Percentiles rank a stretch among this genome's conserved stretches.
These are phyloP conservation scores for Pelecanus crispus DNA, from an alignment of 2,113 vertebrate genomes.

Conservation along the genomic window DNA sequence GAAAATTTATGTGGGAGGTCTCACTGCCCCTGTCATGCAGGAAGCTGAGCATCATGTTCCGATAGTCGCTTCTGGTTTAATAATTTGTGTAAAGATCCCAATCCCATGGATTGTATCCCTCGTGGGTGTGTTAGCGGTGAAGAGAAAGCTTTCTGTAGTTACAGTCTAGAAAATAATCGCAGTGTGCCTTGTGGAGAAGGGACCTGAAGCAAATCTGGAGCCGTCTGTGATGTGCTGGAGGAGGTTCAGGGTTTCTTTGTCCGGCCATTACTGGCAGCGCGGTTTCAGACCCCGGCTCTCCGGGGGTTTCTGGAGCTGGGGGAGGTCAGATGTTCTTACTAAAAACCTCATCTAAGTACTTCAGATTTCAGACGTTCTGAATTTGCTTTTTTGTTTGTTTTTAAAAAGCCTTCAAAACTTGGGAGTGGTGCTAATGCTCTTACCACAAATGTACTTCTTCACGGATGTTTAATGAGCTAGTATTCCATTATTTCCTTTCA, in stretches of 20 bases:
- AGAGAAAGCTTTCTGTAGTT: neutral
- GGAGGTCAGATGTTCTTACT: neutral
- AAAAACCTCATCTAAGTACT: neutral
- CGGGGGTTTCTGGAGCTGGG: neutral
- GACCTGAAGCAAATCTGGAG: rapidly evolving
- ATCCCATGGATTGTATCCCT: rapidly evolving
- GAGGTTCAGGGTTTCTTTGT: neutral
- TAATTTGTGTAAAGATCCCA: neutral
- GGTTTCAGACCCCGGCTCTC: neutral
- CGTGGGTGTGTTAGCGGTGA: neutral
- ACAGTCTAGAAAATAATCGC: rapidly evolving
- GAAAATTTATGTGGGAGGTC: neutral
- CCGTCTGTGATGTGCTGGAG: neutral
- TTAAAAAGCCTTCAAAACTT: neutral
- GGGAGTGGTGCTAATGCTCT: neutral
- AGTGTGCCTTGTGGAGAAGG: neutral
- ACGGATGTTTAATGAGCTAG: neutral
- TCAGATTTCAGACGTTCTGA: neutral
- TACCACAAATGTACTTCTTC: neutral
- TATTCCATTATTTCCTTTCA: neutral
- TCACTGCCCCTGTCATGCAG: neutral
- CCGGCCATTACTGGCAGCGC: rapidly evolving
- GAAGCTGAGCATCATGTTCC: neutral
- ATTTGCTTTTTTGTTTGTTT: neutral
- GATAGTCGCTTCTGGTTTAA: rapidly evolving